Percentiles rank a stretch among this genome's conserved stretches.
Evolutionary conservation across 2,113 vertebrate genomes (phyloP).

Genomic region (Mormyrus lacerda): DNA sequence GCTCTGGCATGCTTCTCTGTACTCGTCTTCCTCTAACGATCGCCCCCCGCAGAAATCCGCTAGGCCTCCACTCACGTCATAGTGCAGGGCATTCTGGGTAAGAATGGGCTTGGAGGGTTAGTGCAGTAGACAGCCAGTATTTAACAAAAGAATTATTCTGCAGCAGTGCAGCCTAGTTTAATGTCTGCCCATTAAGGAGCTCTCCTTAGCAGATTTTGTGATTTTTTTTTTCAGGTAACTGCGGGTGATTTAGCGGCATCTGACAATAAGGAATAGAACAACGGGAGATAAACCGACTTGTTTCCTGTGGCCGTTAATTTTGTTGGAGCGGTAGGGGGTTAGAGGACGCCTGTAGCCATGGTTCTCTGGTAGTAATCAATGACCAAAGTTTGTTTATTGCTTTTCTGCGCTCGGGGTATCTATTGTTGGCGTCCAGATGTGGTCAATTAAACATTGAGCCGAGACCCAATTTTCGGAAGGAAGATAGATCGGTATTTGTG

Average conservation of each 20-base stretch:
- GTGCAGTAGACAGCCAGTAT: background rate
- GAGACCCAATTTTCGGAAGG: background rate
- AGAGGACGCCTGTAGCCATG: background rate
- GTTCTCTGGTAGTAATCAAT: background rate
- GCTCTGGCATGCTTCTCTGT: slow-evolving; percentile 59
- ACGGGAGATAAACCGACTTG: background rate
- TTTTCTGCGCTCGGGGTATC: background rate
- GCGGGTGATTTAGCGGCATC: background rate
- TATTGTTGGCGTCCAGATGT: background rate
- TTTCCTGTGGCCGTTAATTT: background rate
- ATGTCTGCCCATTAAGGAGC: background rate
- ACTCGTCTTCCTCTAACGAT: slow-evolving; percentile 57
- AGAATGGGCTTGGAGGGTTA: background rate
- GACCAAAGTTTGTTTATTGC: background rate
- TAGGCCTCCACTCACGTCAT: slow-evolving; percentile 15
- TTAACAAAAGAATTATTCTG: background rate
- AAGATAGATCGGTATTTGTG: background rate
- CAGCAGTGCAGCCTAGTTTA: background rate
- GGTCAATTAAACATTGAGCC: background rate
- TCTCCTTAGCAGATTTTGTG: background rate
- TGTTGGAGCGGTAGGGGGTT: background rate
- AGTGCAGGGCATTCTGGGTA: background rate
- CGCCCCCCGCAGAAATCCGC: slow-evolving; percentile 28
- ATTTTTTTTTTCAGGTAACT: background rate
- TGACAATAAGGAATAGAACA: background rate